phyloP scores from a whole-genome alignment of 2,113 vertebrate species.

The Baryphthengus martii region DNA sequence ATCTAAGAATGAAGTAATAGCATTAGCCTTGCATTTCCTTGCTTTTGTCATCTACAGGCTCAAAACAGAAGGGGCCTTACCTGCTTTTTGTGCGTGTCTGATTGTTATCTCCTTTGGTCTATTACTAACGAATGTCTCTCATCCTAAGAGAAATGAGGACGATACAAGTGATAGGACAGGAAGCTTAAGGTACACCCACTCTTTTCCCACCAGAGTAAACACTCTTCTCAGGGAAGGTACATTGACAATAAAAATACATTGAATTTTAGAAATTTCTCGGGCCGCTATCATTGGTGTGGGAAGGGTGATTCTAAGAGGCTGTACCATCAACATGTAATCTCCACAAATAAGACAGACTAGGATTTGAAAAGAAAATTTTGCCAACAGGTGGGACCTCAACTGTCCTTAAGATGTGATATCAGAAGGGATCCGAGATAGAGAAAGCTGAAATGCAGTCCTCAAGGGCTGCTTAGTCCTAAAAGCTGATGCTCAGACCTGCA shows the following conservation, averaged over 20 bases:
- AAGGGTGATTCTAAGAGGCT: background rate
- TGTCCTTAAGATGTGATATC: background rate
- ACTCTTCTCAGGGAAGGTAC: conserved; percentile 22
- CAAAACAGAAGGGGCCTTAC: background rate
- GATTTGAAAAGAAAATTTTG: background rate
- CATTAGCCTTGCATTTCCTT: background rate
- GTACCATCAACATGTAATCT: background rate
- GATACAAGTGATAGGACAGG: background rate
- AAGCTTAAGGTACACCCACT: conserved; percentile 37
- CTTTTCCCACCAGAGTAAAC: conserved; percentile 48
- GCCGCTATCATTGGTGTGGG: background rate
- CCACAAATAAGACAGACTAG: background rate
- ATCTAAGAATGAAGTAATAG: background rate
- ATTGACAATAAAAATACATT: conserved; percentile 5
- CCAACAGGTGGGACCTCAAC: background rate
- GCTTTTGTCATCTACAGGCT: background rate
- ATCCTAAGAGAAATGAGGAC: background rate
- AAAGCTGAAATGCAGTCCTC: background rate
- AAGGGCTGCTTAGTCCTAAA: background rate
- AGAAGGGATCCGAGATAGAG: background rate
- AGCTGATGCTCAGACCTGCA: background rate
- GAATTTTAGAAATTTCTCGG: conserved; percentile 7
- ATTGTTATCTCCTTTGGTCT: conserved; percentile 20
- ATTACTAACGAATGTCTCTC: conserved; percentile 12
- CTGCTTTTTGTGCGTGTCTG: background rate